Evolutionary conservation across 2,888 invertebrate genomes (phyloP), one percentile per base, ranked within the genome.

Genomic region (Allolobophora icterica): DNA sequence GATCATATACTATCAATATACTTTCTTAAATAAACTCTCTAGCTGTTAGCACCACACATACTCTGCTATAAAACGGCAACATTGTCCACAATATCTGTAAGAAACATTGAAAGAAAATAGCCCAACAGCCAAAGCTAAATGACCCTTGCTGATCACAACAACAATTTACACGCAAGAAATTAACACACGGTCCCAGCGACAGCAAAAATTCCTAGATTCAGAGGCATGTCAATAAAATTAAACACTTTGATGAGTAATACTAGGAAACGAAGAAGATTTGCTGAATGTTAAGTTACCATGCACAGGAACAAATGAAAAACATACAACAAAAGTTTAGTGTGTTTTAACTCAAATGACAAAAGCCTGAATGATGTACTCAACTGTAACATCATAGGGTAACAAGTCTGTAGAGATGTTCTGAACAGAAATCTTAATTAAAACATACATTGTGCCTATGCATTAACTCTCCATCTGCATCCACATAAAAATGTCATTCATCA

Each of bases 351-450:
- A 71, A 71, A 71, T n/a, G 71, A n/a, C 71, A n/a, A 71, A 71
- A 71, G 13, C n/a, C n/a, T 8, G 8, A 71, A 71, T 71, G 71
- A 71, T n/a, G 8, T n/a, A 17, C 71, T 71, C 0, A 30, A n/a
- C 11, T 71, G 71, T 71, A 71, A 71, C 71, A n/a, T n/a, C n/a
- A 1, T 13, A n/a, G 30, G n/a, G n/a, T n/a, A 71, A n/a, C 71
- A 71, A 71, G 71, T 71, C 71, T 71, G 3, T 24, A 58, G 1
- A 58, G 58, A 24, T 30, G 11, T 71, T 71, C 71, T 71, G 30
- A 30, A n/a, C n/a, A 71, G 6, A 34, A 71, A 58, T 58, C 52
- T 21, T 4, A 90, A 90, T 83, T 71, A 90, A 71, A 71, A 90
- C 21, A 35, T 33, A 34, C 11, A 58, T 19, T 71, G 17, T 33